Conservation (phyloP, 2,888 invertebrate genomes). For the Agrochola lychnidis region DNA sequence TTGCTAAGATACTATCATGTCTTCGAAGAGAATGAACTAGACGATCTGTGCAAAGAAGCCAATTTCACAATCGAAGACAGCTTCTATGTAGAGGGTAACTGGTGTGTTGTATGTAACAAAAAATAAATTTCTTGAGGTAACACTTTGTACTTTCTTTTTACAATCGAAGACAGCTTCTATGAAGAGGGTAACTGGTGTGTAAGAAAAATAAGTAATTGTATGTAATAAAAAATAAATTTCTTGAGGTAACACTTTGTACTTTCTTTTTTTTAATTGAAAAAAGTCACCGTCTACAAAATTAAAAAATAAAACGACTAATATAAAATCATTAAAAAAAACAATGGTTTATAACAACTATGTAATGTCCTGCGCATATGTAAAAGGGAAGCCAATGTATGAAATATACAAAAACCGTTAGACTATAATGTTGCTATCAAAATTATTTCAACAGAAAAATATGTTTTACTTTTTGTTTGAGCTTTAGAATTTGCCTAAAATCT, state of each 20-base stretch:
- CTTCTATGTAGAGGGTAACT: conserved; percentile 99
- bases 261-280: conserved; percentile 75
- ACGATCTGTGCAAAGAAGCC: conserved; percentile 91
- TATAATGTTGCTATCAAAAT: conserved; percentile 44
- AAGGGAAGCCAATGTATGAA: conserved; percentile 37
- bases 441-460: conserved; percentile 17
- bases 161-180: conserved; percentile 94
- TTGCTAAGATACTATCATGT: conserved; percentile 98
- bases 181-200: conserved; percentile 99
- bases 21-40: conserved; percentile 96
- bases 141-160: conserved; percentile 79
- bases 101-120: conserved; percentile 96
- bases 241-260: conserved; percentile 77
- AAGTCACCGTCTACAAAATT: conserved; percentile 77
- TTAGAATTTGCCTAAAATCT: conserved; percentile 20
- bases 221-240: conserved; percentile 91
- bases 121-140: conserved; percentile 74
- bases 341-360: conserved; percentile 63
- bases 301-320: conserved; percentile 72
- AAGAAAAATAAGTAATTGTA: no score
- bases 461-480: neutral
- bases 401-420: conserved; percentile 23
- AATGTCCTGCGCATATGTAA: conserved; percentile 63
- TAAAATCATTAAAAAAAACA: conserved; percentile 75
- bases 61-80: conserved; percentile 91